Conservation (phyloP, 2,113 vertebrate species). For the Connochaetes taurinus region DNA sequence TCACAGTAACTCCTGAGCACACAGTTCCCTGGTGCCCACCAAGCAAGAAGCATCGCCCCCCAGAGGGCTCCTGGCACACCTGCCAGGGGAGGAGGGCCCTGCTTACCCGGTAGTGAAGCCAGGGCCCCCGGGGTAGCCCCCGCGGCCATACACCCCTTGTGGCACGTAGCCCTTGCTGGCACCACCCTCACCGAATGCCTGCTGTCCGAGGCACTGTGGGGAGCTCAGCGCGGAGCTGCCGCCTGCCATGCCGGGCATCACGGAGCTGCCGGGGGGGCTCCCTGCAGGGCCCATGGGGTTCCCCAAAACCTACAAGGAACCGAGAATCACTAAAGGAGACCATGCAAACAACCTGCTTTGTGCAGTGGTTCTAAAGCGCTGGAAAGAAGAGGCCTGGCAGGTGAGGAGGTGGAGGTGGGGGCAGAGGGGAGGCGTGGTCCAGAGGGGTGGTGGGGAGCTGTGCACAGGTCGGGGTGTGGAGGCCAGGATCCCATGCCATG, state of each 20-base stretch:
- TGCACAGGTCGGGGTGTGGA: background rate
- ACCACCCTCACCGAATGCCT: slow-evolving; percentile 84
- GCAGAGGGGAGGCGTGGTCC: background rate
- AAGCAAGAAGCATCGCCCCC: background rate
- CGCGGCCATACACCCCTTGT: slow-evolving; percentile 87
- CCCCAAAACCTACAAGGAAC: slow-evolving; percentile 85
- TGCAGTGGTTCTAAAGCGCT: background rate
- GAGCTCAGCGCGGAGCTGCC: slow-evolving; percentile 86
- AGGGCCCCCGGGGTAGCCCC: slow-evolving; percentile 77
- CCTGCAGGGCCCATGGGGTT: slow-evolving; percentile 93
- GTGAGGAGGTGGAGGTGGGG: too few species aligned
- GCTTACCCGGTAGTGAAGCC: slow-evolving; percentile 88
- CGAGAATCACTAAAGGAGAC: background rate
- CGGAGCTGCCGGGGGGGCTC: slow-evolving; percentile 86
- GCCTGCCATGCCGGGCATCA: slow-evolving; percentile 87
- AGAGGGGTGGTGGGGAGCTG: too few species aligned
- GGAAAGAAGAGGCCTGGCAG: background rate
- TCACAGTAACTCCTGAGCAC: background rate
- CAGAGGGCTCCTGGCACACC: background rate
- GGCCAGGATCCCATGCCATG: background rate
- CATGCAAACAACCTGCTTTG: background rate
- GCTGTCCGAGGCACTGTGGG: slow-evolving; percentile 90
- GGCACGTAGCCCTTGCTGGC: slow-evolving; percentile 88
- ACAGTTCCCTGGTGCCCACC: accelerated
- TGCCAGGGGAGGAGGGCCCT: background rate